Evolutionary conservation across 2,113 vertebrate genomes (phyloP), one percentile per base, ranked within the genome.

Genomic region (Euleptes europaea): DNA sequence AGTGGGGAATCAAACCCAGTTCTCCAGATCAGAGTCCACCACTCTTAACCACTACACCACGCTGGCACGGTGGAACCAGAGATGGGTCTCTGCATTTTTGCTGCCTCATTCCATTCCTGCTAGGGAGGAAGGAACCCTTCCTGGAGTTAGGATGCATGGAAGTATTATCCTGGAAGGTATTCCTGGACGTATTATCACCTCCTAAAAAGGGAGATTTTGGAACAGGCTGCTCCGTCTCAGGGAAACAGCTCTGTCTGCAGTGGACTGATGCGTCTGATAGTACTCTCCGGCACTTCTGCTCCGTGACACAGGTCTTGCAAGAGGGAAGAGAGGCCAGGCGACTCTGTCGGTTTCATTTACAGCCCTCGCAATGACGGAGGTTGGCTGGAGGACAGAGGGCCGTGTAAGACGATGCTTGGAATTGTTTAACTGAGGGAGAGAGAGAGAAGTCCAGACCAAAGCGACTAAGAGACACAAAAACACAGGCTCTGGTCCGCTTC

Each of bases 211-310:
- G 51, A 33, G 51, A 17, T n/a, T 33, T 54, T n/a, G 28, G 17
- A 23, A 14, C n/a, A 1, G 23, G 31, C 31, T 6, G 40, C 10
- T 82, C 23, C 10, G 51, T 67, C 65, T n/a, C 17, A 12, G 31
- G 23, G 57, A 57, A 51, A 77, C 0, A 1, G 17, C 26, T 86
- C 78, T 0, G 0, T 11, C 33, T 0, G 0, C 71, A 73, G 33
- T 17, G 49, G 0, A 0, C 28, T 19, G 17, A 0, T 1, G 31
- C 28, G 21, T n/a, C 88, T 23, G 63, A 21, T 83, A n/a, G 4
- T 84, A 85, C 63, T 17, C 15, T 54, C 17, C 17, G 11, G 51
- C 15, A 2, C 51, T 54, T 54, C 17, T 54, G 21, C 19, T 57
- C 54, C 5, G 19, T 13, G 15, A 2, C 14, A 12, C 63, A 78